Evolutionary conservation across 2,888 invertebrate genomes (phyloP), one percentile per base, ranked within the genome.

Genomic region (Neoscelio sp.): DNA sequence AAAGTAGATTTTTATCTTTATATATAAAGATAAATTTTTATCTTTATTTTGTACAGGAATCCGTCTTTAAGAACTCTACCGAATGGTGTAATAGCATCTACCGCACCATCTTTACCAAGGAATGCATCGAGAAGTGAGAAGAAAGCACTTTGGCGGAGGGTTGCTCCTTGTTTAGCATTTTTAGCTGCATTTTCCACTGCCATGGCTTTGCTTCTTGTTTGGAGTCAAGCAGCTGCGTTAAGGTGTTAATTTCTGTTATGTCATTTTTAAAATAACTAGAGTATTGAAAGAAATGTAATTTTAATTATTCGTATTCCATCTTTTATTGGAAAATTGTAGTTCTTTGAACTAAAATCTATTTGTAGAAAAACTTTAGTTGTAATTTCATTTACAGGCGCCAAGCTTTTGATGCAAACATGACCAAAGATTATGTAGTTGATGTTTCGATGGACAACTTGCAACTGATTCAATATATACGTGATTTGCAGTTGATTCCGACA

Each of bases 351-450:
- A n/a, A n/a, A n/a, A n/a, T n/a, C n/a, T n/a, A n/a, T n/a, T n/a
- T n/a, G n/a, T n/a, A n/a, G n/a, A n/a, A n/a, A n/a, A n/a, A 23
- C 6, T 4, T 23, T 28, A 28, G 1, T 28, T 28, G n/a, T 28
- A 2, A 38, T 38, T 17, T 20, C 3, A 40, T 28, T 83, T 84
- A 12, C 82, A 90, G 90, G 80, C 86, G 89, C 65, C 95, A 95
- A 87, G 95, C 95, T 89, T 96, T 96, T 90, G 94, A 95, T 30
- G 92, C 94, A 81, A 96, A 95, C 91, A 95, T 96, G 94, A 95
- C 94, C 50, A 94, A 94, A 80, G 96, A 96, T 89, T 94, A 95
- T 89, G 95, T 96, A 87, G 92, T 96, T 82, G 92, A 93, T 26
- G 95, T 96, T 77, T 92, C 94, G 8, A 95, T 96, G 91, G 95